Evolutionary conservation across 2,888 invertebrate species (phyloP), one percentile per base, ranked within the genome.

Genomic region (Agonum fuliginosum): DNA sequence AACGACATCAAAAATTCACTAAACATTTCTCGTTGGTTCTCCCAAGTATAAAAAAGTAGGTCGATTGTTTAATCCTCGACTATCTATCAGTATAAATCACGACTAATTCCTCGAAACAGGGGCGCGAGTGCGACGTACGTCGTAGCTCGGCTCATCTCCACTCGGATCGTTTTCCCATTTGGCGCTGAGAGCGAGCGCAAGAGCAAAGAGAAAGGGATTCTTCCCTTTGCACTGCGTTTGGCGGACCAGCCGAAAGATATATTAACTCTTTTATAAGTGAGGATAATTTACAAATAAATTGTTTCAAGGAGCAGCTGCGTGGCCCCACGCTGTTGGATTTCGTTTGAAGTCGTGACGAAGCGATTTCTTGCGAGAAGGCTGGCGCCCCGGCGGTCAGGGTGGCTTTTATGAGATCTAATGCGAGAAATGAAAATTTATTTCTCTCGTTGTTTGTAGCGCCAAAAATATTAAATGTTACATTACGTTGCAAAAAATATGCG

Each of bases 21-120:
- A 54, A 54, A 54, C 54, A 54, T 12, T 54, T 22, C 24, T 12
- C 0, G n/a, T 54, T 54, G 22, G 8, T 1, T 43, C 12, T 17
- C 48, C 20, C 48, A 48, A 24, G 54, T 24, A 54, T 54, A 54
- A 54, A 69, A 70, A 70, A 46, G 24, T 70, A 70, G 70, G 41
- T 70, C 46, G 70, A 70, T 70, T 41, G 70, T 41, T 70, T 70
- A 70, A 70, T 70, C 70, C 22, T 12, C 70, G 46, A 70, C 70
- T 43, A 70, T 70, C 70, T 70, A 70, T 70, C 70, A 70, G 70
- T 70, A 70, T 70, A 70, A 70, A 70, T 70, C 70, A 70, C 70
- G 46, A 27, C 70, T 70, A 70, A 70, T 70, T 70, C 70, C 70
- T 22, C 43, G 46, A 24, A 70, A 70, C 70, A 70, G 70, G n/a